A percentile compares a stretch with the other conserved stretches of the same genome.
Conservation (phyloP, 2,113 vertebrate genomes). For the Cyprinus carpio region DNA sequence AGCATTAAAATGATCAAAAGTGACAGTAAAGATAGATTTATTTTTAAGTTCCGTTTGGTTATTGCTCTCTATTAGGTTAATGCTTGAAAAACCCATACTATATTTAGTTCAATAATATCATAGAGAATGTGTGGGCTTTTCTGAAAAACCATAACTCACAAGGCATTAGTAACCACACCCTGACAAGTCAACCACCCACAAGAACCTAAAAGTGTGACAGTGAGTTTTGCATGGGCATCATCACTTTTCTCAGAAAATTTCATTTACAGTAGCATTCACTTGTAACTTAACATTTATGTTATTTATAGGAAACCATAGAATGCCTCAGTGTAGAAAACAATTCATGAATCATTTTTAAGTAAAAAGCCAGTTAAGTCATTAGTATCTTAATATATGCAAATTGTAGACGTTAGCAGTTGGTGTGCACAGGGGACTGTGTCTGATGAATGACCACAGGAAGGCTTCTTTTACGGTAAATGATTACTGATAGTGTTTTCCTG, state of each 20-base stretch:
- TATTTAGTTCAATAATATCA: background rate
- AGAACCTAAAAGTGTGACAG: background rate
- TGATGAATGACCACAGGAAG: slow-evolving; percentile 52
- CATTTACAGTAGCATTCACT: background rate
- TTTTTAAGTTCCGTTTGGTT: background rate
- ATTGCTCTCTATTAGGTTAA: background rate
- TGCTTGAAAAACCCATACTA: background rate
- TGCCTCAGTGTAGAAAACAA: background rate
- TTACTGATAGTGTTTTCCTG: slow-evolving; percentile 32
- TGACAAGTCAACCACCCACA: background rate
- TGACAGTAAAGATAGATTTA: background rate
- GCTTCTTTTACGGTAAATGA: slow-evolving; percentile 41
- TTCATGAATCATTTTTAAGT: slow-evolving; percentile 13
- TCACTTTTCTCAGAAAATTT: background rate
- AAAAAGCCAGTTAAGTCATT: background rate
- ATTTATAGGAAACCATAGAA: background rate
- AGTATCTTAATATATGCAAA: slow-evolving; percentile 19
- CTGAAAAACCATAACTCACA: background rate
- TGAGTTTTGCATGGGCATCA: background rate
- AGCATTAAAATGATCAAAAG: background rate
- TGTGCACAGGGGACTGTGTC: slow-evolving; percentile 24
- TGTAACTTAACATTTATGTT: background rate
- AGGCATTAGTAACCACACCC: background rate
- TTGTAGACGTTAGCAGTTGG: background rate
- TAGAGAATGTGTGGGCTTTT: background rate